Conservation (phyloP, 2,797 vertebrate species). For the Phalanger gymnotis region DNA sequence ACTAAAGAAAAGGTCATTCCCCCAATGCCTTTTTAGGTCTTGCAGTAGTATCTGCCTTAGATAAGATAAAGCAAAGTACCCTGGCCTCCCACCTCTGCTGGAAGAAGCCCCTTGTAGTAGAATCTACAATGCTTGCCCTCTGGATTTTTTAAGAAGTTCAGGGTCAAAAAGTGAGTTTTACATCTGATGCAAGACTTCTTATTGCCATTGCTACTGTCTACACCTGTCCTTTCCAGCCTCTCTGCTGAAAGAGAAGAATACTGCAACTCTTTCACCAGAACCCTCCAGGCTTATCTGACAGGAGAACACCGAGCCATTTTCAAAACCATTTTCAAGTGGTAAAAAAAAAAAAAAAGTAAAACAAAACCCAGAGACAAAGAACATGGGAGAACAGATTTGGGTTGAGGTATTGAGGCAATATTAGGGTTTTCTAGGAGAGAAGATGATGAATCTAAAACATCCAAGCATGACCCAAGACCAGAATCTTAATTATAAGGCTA, state of each 20-base stretch:
- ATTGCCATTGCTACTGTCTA: neutral
- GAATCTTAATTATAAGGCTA: neutral
- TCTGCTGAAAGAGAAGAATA: neutral
- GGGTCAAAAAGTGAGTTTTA: neutral
- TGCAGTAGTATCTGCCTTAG: neutral
- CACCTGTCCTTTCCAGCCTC: neutral
- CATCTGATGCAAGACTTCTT: neutral
- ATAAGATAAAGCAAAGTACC: neutral
- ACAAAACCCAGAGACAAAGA: neutral
- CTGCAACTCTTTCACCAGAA: neutral
- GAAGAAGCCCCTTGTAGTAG: neutral
- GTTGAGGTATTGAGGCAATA: neutral
- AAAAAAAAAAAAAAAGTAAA: neutral
- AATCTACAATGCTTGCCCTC: neutral
- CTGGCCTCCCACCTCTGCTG: neutral
- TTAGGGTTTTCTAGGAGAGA: neutral
- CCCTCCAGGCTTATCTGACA: neutral
- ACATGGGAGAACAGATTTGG: neutral
- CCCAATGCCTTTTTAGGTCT: neutral
- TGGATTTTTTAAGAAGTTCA: neutral
- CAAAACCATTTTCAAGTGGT: neutral
- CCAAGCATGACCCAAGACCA: neutral
- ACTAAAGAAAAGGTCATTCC: neutral
- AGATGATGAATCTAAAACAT: slow-evolving; percentile 9
- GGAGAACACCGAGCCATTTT: neutral